Evolutionary conservation across 2,888 invertebrate species (phyloP).

Genomic region (Ennomos erosarius): DNA sequence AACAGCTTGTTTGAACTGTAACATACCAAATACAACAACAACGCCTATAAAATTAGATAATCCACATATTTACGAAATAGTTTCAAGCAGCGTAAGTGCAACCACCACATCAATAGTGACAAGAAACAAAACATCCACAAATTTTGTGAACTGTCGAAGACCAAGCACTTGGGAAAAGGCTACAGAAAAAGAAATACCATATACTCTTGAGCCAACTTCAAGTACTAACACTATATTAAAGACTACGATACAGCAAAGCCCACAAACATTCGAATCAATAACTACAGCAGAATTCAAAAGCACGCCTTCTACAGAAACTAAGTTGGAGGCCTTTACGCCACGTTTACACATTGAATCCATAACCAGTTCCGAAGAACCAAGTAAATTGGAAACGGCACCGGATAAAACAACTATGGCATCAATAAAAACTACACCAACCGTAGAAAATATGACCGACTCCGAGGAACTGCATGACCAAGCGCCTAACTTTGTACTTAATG

Average conservation of each 20-base stretch:
- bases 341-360: no score
- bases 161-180: constrained; percentile 38
- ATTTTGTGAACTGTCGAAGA: constrained; percentile 35
- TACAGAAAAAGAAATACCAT: constrained; percentile 9
- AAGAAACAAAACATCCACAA: constrained; percentile 15
- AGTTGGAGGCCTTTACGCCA: no score
- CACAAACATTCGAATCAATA: neutral
- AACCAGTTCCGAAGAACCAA: no score
- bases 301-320: no score
- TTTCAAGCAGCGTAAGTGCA: neutral
- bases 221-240: constrained; percentile 21
- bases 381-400: no score
- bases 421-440: no score
- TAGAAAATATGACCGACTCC: no score
- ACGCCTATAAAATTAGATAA: constrained; percentile 1
- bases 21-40: neutral
- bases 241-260: neutral
- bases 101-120: constrained; percentile 1
- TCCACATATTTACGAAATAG: constrained; percentile 14
- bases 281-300: neutral
- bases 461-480: no score
- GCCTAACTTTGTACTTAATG: no score
- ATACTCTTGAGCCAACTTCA: no score
- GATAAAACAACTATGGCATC: no score
- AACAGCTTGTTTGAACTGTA: neutral